A percentile compares a stretch with the other conserved stretches of the same genome.
These are phyloP conservation scores for Muscicapa striata DNA, from an alignment of 2,797 vertebrate species.

Conservation along the genomic window DNA sequence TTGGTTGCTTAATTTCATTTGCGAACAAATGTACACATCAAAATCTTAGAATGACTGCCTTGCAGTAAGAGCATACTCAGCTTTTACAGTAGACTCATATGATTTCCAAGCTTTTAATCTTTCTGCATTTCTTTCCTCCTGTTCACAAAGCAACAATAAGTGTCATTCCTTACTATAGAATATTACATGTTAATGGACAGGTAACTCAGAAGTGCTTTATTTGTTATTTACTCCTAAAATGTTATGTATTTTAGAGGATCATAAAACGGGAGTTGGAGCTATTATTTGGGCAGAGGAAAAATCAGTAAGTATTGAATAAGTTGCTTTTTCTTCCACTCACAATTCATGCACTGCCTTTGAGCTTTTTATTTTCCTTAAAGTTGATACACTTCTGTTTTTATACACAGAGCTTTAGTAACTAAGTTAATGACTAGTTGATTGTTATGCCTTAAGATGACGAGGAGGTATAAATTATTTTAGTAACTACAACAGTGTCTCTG, in stretches of 20 bases:
- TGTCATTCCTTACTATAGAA: not conserved
- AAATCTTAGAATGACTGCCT: not conserved
- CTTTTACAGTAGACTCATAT: not conserved
- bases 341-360: not conserved
- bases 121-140: not conserved
- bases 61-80: not conserved
- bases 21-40: not conserved
- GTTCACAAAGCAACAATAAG: not conserved
- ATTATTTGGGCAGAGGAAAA: conserved; percentile 92
- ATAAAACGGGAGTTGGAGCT: conserved; percentile 93
- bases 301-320: conserved; percentile 80
- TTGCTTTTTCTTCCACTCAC: not conserved
- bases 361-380: not conserved
- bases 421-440: not conserved
- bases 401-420: not conserved
- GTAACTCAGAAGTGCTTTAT: not conserved
- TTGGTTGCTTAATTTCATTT: not conserved
- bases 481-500: not conserved
- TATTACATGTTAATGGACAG: not conserved
- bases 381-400: not conserved
- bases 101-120: not conserved
- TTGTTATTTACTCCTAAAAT: conserved; percentile 33
- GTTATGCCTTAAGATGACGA: not conserved
- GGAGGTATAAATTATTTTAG: not conserved
- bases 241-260: conserved; percentile 88